A percentile compares a stretch with the other conserved stretches of the same genome.
Evolutionary conservation across 2,888 invertebrate species (phyloP).

Genomic region (Brenthis ino): DNA sequence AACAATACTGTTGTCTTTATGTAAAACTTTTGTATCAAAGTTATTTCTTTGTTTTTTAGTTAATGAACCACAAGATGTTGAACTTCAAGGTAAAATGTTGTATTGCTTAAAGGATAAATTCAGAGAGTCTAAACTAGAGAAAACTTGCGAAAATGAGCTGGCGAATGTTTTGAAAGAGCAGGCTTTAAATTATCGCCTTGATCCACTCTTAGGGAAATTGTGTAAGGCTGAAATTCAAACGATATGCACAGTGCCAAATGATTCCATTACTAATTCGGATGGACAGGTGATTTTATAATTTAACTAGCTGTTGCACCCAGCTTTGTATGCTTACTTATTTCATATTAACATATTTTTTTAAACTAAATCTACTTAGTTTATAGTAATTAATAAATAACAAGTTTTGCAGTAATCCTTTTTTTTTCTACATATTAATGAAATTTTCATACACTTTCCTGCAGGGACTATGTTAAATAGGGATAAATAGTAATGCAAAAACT

Average conservation of each 20-base stretch:
- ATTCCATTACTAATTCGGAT: constrained; percentile 70
- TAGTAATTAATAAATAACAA: too few species aligned
- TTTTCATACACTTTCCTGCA: too few species aligned
- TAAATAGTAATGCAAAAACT: too few species aligned
- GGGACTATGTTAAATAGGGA: too few species aligned
- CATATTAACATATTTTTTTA: too few species aligned
- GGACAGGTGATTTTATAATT: constrained; percentile 60
- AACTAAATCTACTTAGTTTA: too few species aligned
- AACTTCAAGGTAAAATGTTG: constrained; percentile 91
- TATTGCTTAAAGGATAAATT: constrained; percentile 92
- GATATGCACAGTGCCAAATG: constrained; percentile 80
- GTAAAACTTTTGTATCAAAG: neutral
- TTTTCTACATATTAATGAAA: too few species aligned
- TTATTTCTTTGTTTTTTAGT: constrained; percentile 51
- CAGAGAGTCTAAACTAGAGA: constrained; percentile 87
- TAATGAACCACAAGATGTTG: constrained; percentile 84
- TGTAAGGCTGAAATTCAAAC: constrained; percentile 89
- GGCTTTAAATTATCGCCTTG: constrained; percentile 94
- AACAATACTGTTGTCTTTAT: neutral
- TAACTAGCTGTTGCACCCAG: too few species aligned
- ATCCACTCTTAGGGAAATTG: constrained; percentile 91
- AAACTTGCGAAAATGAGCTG: constrained; percentile 91
- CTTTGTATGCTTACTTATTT: neutral
- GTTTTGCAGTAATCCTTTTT: too few species aligned
- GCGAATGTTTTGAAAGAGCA: constrained; percentile 91